Evolutionary conservation across 1,140 invertebrate species (phyloP).

Genomic region (Polypedilum vanderplanki): DNA sequence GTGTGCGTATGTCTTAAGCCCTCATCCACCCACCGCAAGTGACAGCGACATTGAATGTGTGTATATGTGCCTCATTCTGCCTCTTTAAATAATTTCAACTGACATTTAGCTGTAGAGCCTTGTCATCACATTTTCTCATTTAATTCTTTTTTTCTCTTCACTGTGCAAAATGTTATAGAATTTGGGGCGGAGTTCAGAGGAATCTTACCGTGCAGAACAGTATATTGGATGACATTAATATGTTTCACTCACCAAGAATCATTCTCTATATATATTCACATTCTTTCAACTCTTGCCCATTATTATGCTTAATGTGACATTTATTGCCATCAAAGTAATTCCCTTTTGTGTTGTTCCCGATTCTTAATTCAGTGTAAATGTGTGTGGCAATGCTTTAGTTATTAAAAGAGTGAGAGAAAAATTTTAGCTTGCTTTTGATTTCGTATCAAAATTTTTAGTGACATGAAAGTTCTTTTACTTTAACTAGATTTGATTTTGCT

Average conservation of each 20-base stretch:
- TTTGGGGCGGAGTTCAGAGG: not conserved
- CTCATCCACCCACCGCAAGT: not conserved
- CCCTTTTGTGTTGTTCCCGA: constrained; percentile 6
- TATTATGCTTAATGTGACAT: constrained; percentile 21
- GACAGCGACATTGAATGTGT: not conserved
- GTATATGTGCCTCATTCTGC: too few species aligned
- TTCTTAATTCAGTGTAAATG: not conserved
- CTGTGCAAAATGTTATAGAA: constrained; percentile 7
- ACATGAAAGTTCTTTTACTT: too few species aligned
- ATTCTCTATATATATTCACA: not conserved
- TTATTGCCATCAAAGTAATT: constrained; percentile 11
- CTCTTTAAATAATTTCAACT: not conserved
- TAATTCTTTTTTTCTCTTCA: not conserved
- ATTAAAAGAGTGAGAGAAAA: too few species aligned
- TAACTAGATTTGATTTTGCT: too few species aligned
- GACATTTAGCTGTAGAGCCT: constrained; percentile 16
- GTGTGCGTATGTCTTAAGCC: not conserved
- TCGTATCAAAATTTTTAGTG: too few species aligned
- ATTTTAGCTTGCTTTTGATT: too few species aligned
- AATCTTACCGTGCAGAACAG: not conserved
- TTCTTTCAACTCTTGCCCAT: constrained; percentile 16
- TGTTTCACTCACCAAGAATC: not conserved
- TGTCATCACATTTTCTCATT: constrained; percentile 13
- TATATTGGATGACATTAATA: constrained; percentile 7
- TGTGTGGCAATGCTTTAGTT: too few species aligned